Evolutionary conservation across 2,797 vertebrate genomes (phyloP), one percentile per base, ranked within the genome.

Genomic region (Falco concolor): DNA sequence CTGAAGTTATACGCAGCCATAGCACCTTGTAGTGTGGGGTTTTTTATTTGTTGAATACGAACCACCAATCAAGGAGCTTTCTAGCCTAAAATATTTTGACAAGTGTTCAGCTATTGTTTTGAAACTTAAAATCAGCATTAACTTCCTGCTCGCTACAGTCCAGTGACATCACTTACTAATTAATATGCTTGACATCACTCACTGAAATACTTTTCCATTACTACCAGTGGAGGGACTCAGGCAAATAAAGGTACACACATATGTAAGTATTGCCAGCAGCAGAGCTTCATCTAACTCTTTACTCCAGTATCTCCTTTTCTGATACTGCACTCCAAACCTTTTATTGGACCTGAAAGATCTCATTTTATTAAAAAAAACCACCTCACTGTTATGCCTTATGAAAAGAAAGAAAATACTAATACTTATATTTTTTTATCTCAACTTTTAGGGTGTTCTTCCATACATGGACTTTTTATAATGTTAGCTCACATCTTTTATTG

Each of bases 51-150:
- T 42, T 83, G 56, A 56, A 34, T 47, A 10, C 2, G 4, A 76
- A 76, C 17, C 8, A 59, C 12, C 44, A 78, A 11, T 19, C 24
- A 75, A 64, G 28, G 18, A 57, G 6, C 16, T 84, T 84, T 68
- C 25, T 53, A 53, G 16, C 38, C 38, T 32, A 56, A 88, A 78
- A 69, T 45, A 59, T 47, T 88, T 91, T 81, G 13, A 27, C 16
- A 52, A 2, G 32, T 60, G 20, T 42, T 88, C 57, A 91, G 42
- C 32, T 78, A 7, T 18, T 47, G 9, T 12, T 84, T 86, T 75
- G 27, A 45, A 72, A 32, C 16, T 57, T 67, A 0, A 0, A 0
- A 0, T 40, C 22, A 56, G 17, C 2, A 0, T 54, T 76, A 78
- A 45, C 11, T 67, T 52, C 20, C 44, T 36, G 6, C 27, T 78